Percentiles rank a stretch among this genome's conserved stretches.
These are phyloP conservation scores for Chrysomallon squamiferum DNA, from an alignment of 1,140 invertebrate genomes.

Conservation along the genomic window DNA sequence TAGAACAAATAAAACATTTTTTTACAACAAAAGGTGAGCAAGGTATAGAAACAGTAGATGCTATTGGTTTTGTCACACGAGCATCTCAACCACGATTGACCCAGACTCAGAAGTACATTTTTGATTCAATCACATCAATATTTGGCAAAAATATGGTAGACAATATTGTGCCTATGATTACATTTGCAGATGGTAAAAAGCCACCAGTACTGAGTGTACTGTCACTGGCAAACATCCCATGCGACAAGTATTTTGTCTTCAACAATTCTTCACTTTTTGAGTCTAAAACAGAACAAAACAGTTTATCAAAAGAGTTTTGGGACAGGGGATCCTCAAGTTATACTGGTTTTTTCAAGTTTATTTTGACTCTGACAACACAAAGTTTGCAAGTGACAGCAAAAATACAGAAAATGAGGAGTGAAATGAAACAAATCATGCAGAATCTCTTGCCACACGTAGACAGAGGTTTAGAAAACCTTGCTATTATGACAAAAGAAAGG, in stretches of 20 bases:
- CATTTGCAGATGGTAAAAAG: conserved; percentile 29
- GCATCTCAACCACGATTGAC: too few relatives aligned
- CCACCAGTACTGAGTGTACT: conserved; percentile 21
- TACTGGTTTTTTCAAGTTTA: too few relatives aligned
- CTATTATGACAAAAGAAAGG: conserved; percentile 10
- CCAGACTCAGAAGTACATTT: neutral
- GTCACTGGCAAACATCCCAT: conserved; percentile 23
- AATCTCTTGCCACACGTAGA: conserved; percentile 15
- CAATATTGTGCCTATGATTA: conserved; percentile 36
- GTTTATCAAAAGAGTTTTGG: conserved; percentile 19
- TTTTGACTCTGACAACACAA: too few relatives aligned
- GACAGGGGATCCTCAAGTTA: conserved; percentile 18
- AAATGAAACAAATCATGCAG: conserved; percentile 11
- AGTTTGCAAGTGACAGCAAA: neutral
- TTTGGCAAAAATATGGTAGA: conserved; percentile 40
- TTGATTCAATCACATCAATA: conserved; percentile 32
- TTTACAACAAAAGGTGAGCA: conserved; percentile 17
- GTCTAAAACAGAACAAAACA: neutral
- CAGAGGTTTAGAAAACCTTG: conserved; percentile 11
- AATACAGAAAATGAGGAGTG: conserved; percentile 15
- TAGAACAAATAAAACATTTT: conserved; percentile 30
- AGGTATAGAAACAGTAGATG: conserved; percentile 34
- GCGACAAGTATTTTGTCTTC: conserved; percentile 1
- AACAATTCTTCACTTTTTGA: conserved; percentile 10
- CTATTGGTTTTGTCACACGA: neutral